Base-by-base conservation (phyloP, 2,113 vertebrate genomes). In the Fregata magnificens region DNA sequence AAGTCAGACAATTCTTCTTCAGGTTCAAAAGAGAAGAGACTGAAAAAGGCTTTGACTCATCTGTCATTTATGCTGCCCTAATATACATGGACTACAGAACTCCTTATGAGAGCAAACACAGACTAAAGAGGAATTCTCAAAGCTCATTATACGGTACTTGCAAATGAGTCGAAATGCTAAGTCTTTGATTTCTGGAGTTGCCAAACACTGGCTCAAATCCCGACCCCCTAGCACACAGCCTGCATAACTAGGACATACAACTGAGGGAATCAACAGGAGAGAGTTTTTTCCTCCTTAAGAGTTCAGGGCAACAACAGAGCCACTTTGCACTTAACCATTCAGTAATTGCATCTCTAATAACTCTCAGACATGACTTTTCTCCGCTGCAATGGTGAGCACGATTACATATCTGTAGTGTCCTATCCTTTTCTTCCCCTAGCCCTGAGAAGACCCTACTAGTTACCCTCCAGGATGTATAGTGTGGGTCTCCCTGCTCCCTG, bases 131-230 rank as follows among this genome's bases (percentile, higher is more conserved):
- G 45, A 92, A 93, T 93, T 92, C 89, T 95, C 84, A 78, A 93
- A 94, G 86, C 92, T 97, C 81, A 93, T 96, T 96, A 95, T 78
- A 70, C 31, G 19, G 73, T 91, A 79, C 69, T 94, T 96, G 85
- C 89, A 95, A 94, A 97, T 78, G 78, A 96, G 95, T 55, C 13
- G 10, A 84, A 85, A 38, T 66, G 58, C 56, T 22, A 77, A 80
- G 84, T 77, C 90, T 95, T 96, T 92, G 90, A 96, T 94, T 97
- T 95, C 61, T 97, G 81, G 66, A 77, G 78, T 79, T 71, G 16
- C 79, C 79, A 92, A 96, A 92, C 59, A 70, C 50, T 83, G 86
- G 49, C 91, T 91, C 44, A 89, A 86, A 79, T 72, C 73, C 86
- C 4, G 8, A 79, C 38, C 65, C 77, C 31, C 67, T 61, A 87